These are phyloP conservation scores for Slavum lentiscoides DNA, from an alignment of 2,888 invertebrate species.

Conservation along the genomic window DNA sequence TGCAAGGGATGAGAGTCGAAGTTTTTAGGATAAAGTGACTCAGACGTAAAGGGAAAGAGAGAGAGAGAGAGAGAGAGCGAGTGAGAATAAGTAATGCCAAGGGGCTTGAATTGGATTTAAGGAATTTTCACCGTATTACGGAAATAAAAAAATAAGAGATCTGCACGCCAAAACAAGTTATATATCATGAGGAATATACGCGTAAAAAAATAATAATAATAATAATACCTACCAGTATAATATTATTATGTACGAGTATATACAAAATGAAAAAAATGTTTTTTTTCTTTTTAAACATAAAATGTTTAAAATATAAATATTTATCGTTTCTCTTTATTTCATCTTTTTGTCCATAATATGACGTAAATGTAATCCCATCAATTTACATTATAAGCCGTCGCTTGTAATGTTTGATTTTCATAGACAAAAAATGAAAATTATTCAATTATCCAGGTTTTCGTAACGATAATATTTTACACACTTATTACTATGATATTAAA, in stretches of 20 bases:
- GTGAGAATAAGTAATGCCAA: background rate
- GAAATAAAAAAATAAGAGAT: background rate
- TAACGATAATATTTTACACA: too few species aligned
- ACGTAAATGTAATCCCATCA: too few species aligned
- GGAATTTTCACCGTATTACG: too few species aligned
- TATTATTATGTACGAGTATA: background rate
- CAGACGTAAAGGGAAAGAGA: background rate
- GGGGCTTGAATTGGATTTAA: conserved; percentile 13
- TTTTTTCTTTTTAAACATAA: too few species aligned
- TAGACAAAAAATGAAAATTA: too few species aligned
- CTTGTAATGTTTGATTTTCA: too few species aligned
- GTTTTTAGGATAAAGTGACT: background rate
- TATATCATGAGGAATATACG: background rate
- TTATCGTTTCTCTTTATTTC: too few species aligned
- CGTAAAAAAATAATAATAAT: background rate
- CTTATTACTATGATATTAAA: too few species aligned
- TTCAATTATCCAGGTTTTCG: too few species aligned
- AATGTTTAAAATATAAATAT: too few species aligned
- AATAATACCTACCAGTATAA: background rate
- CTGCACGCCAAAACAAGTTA: background rate
- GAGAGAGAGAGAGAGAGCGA: background rate
- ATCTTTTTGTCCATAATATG: too few species aligned
- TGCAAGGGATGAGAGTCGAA: background rate
- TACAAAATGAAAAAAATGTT: background rate
- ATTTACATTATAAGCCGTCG: too few species aligned